Evolutionary conservation across 2,113 vertebrate genomes (phyloP), one percentile per base, ranked within the genome.

Genomic region (Empidonax alnorum): DNA sequence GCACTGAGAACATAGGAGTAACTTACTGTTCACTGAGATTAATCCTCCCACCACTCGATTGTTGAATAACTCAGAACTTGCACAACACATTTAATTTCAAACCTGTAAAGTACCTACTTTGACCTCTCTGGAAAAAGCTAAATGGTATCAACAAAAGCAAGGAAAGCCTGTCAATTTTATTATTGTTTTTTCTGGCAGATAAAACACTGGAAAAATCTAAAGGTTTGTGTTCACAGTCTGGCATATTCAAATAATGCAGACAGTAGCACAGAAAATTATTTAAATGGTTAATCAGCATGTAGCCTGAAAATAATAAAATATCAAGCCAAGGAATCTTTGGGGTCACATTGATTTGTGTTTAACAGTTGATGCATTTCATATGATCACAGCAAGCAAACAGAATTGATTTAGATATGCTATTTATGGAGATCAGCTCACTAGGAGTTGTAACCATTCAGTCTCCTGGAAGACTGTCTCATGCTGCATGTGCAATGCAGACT

Each of bases 321-420:
- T 80, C 77, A 91, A 93, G 61, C 33, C n/a, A 66, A 90, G 72
- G 83, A 77, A 95, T 49, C 47, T 83, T 89, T 93, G 88, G 81
- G 66, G 63, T 92, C 87, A 74, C 85, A 90, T 30, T 95, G 75
- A 88, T 94, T 91, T 77, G 78, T 90, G 44, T 49, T 94, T 59
- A 97, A 94, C 49, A 94, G 44, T 71, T 93, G 59, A 91, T 94
- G 68, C 81, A 42, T 89, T 95, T 96, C 72, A 82, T 87, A 78
- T 33, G 88, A 94, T 42, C 39, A 59, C n/a, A 95, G 46, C 58
- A 97, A 93, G 61, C 56, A 94, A 89, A 94, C 67, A 96, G 61
- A 95, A 97, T 87, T 90, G 88, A 94, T 96, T 97, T 81, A 84
- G n/a, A 75, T 87, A n/a, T 84, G 77, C 92, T 97, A 56, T 96